Evolutionary conservation across 2,797 vertebrate genomes (phyloP).

Genomic region (Coccyzus lansbergi): DNA sequence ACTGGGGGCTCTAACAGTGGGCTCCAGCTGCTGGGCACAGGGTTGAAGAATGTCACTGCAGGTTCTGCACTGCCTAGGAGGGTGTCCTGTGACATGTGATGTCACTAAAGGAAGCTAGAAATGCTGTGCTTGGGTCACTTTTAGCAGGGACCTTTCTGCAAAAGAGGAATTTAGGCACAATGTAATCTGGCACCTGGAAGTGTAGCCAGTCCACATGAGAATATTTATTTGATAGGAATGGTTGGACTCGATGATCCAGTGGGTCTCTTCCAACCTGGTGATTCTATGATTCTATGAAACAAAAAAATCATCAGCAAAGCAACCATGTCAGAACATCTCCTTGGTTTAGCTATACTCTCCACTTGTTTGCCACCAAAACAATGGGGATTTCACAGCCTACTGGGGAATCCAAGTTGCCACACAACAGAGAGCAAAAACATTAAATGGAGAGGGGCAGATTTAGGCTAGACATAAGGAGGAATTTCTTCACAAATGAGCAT

Average conservation of each 20-base stretch:
- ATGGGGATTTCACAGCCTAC: background rate
- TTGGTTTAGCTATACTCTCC: background rate
- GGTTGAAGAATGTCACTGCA: background rate
- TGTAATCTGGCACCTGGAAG: background rate
- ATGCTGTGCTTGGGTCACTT: background rate
- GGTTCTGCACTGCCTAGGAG: background rate
- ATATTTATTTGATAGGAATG: too few species aligned
- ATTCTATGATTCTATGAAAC: too few species aligned
- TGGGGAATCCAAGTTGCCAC: background rate
- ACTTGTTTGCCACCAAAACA: background rate
- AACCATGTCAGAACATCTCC: background rate
- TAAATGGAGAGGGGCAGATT: too few species aligned
- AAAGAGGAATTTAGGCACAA: background rate
- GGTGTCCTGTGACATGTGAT: background rate
- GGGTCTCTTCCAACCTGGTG: too few species aligned
- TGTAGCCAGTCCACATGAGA: background rate
- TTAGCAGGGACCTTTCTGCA: background rate
- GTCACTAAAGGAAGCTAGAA: background rate
- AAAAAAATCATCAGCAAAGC: background rate
- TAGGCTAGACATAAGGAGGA: too few species aligned
- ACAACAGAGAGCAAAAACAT: background rate
- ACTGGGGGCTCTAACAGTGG: accelerated
- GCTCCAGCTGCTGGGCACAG: background rate
- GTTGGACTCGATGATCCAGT: too few species aligned
- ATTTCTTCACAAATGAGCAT: too few species aligned